These are phyloP conservation scores for Ataeniobius toweri DNA, from an alignment of 2,797 vertebrate genomes.

Conservation along the genomic window DNA sequence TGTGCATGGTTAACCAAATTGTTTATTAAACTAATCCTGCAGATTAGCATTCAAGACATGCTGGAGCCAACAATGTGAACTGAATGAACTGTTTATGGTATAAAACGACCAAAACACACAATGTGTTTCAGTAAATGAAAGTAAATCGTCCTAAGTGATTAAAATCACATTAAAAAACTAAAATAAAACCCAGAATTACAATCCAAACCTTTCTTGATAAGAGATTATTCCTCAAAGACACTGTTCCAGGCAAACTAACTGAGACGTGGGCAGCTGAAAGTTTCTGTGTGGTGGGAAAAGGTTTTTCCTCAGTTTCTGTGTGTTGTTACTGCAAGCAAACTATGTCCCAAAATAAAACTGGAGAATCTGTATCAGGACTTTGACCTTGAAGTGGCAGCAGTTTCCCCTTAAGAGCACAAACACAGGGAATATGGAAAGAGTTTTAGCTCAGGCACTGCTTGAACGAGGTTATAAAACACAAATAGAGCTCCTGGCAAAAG, in stretches of 20 bases:
- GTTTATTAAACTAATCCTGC: constrained; percentile 4
- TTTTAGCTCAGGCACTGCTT: constrained; percentile 5
- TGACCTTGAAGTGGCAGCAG: constrained; percentile 35
- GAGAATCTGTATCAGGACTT: constrained; percentile 21
- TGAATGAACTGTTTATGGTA: neutral
- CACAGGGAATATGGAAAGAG: constrained; percentile 13
- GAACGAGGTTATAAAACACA: neutral
- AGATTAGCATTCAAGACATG: constrained; percentile 4
- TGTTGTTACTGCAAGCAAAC: constrained; percentile 31
- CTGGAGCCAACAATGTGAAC: constrained; percentile 5
- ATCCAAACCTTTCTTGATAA: neutral
- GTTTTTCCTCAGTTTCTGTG: constrained; percentile 3
- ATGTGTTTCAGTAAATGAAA: too few relatives aligned
- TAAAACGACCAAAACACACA: neutral
- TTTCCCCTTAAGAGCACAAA: constrained; percentile 23
- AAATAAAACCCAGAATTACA: too few relatives aligned
- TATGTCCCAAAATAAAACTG: constrained; percentile 43
- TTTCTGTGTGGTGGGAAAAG: constrained; percentile 1
- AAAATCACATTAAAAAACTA: neutral
- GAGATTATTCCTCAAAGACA: neutral
- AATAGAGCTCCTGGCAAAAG: neutral
- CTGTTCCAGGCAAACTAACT: neutral
- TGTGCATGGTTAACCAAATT: constrained; percentile 5
- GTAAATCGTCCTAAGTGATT: neutral
- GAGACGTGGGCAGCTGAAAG: neutral